phyloP scores from a whole-genome alignment of 1,140 invertebrate genomes.

The Diachasmimorpha longicaudata region DNA sequence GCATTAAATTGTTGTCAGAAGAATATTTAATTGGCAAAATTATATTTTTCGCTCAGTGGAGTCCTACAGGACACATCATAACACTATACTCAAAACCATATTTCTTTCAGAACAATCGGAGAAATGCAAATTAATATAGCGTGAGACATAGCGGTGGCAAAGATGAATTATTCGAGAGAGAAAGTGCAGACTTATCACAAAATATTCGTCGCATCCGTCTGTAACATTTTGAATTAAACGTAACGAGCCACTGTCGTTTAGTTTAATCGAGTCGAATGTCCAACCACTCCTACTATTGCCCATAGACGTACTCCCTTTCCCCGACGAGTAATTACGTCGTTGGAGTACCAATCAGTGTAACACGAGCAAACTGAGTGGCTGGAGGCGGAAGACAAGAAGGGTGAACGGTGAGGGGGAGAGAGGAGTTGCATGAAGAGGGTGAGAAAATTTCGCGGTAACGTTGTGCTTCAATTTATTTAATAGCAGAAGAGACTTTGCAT shows the following conservation, averaged over 20 bases:
- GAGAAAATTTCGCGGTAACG: background rate
- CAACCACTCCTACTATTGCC: constrained; percentile 2
- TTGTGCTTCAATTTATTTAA: constrained; percentile 5
- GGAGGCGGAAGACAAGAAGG: background rate
- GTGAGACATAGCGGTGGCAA: background rate
- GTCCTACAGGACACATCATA: no score
- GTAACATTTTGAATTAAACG: constrained; percentile 17
- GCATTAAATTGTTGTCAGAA: no score
- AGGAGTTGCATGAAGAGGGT: background rate
- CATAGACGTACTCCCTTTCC: constrained; percentile 4
- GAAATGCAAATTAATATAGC: background rate
- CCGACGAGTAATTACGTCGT: constrained; percentile 22
- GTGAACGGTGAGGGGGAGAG: no score
- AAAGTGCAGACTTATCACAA: background rate
- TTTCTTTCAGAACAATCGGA: background rate
- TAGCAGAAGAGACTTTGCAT: constrained; percentile 5
- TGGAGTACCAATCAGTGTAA: constrained; percentile 30
- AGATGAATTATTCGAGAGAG: background rate
- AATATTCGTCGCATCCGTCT: background rate
- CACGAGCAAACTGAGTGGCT: constrained; percentile 12
- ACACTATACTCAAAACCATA: background rate
- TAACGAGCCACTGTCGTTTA: constrained; percentile 18
- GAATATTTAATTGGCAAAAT: no score
- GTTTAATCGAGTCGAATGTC: constrained; percentile 28
- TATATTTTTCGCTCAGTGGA: no score